Conservation (phyloP, 2,113 vertebrate genomes). For the Cygnus buccinator region DNA sequence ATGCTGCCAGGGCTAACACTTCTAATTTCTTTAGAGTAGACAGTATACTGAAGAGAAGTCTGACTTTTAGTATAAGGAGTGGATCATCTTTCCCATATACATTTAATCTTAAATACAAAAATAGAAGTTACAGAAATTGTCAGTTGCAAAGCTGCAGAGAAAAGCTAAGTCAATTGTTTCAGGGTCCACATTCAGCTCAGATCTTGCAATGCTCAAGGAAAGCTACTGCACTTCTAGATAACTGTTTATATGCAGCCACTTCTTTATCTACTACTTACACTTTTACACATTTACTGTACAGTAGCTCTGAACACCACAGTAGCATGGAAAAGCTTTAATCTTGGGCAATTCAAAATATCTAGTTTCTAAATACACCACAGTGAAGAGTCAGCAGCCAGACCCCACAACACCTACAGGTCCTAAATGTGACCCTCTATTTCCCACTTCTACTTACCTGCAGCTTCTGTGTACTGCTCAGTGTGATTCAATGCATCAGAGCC, state of each 20-base stretch:
- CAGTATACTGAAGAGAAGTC: background rate
- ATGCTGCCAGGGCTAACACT: background rate
- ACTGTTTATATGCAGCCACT: background rate
- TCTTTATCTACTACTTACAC: background rate
- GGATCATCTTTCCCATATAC: background rate
- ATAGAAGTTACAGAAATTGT: background rate
- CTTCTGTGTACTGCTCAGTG: constrained; percentile 86
- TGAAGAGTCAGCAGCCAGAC: background rate
- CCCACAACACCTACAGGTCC: background rate
- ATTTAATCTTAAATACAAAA: background rate
- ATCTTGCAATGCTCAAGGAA: background rate
- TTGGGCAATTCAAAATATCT: background rate
- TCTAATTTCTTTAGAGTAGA: background rate
- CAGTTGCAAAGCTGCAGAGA: background rate
- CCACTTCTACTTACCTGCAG: constrained; percentile 79
- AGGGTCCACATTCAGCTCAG: background rate
- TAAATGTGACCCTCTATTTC: background rate
- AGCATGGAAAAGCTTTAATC: background rate
- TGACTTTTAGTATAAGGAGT: background rate
- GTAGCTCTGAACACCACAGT: background rate
- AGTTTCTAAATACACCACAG: background rate
- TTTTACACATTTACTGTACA: background rate
- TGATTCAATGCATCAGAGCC: constrained; percentile 85
- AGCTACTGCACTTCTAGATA: background rate
- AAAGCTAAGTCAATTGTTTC: background rate